Evolutionary conservation across 2,888 invertebrate species (phyloP), one percentile per base, ranked within the genome.

Genomic region (Calameuta filiformis): DNA sequence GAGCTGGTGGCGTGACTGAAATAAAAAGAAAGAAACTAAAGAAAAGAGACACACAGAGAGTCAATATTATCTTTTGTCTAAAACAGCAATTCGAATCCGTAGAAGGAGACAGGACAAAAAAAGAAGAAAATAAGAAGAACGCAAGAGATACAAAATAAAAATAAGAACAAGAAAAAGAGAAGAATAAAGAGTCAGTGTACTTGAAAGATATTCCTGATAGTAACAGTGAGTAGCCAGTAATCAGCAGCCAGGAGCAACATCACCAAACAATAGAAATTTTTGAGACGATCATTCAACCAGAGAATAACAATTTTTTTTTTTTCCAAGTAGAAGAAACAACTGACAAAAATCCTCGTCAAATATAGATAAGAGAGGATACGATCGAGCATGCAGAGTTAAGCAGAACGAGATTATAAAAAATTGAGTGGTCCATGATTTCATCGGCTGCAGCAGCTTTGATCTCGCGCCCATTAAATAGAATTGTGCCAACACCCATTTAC

Each of bases 1-100:
- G 98, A 76, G 98, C 97, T 30, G 99, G 99, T 73, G 98, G 97
- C 76, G 97, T 97, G 86, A 95, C 98, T 97, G 92, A n/a, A 90
- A 89, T 80, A 76, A 56, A 23, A 56, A 56, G 56, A 9, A 23
- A 56, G 56, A 23, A 56, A 56, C 23, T 56, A 1, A 56, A 56
- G 56, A 56, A 23, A 56, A 9, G 56, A 56, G 9, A 56, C 23
- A 6, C 56, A 23, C 56, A 2, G 9, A 9, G 2, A 23, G 56
- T 56, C 9, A 0, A 56, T 56, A 2, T 31, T 56, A 23, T 23
- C 56, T 56, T 56, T 23, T 56, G 23, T 56, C 23, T 56, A 56
- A 56, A 56, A 56, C 56, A 56, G 9, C 56, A 56, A 56, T 56
- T 56, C 56, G 15, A 56, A 0, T 15, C 12, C 31, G 56, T 40